Percentiles rank a stretch among this genome's conserved stretches.
Conservation (phyloP, 2,113 vertebrate species). For the Anolis sagrei region DNA sequence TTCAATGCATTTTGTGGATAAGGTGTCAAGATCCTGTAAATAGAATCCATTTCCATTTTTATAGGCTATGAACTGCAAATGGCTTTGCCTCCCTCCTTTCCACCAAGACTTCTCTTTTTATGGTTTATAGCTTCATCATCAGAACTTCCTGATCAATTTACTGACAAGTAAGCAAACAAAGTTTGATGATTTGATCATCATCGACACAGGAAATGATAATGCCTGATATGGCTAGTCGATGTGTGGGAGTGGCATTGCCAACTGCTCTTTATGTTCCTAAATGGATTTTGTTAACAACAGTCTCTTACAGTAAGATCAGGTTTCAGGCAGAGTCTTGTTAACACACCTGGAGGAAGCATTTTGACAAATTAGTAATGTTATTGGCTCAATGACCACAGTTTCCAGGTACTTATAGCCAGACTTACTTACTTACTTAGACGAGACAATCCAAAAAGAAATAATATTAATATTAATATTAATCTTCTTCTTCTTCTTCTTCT, state of each 20-base stretch:
- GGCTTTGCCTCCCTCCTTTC: not conserved
- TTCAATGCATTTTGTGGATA: not conserved
- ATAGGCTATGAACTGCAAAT: constrained; percentile 26
- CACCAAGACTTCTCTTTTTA: not conserved
- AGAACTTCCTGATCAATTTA: constrained; percentile 33
- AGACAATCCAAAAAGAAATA: too few relatives aligned
- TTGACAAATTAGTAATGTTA: not conserved
- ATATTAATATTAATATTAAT: too few relatives aligned
- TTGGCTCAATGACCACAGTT: not conserved
- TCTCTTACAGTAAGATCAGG: not conserved
- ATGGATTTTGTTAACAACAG: not conserved
- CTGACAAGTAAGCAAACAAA: not conserved
- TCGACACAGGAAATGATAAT: not conserved
- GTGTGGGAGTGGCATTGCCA: not conserved
- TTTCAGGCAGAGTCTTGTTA: not conserved
- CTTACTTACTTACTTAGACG: too few relatives aligned
- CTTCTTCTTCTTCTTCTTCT: too few relatives aligned
- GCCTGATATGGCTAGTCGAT: constrained; percentile 19
- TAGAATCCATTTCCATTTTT: constrained; percentile 21
- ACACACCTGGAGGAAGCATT: constrained; percentile 1
- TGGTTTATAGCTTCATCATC: not conserved
- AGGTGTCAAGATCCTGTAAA: not conserved
- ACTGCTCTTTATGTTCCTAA: constrained; percentile 38
- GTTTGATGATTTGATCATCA: constrained; percentile 25
- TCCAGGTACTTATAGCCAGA: not conserved